Conservation (phyloP, 2,888 invertebrate genomes). For the Lasioglossum lativentre region DNA sequence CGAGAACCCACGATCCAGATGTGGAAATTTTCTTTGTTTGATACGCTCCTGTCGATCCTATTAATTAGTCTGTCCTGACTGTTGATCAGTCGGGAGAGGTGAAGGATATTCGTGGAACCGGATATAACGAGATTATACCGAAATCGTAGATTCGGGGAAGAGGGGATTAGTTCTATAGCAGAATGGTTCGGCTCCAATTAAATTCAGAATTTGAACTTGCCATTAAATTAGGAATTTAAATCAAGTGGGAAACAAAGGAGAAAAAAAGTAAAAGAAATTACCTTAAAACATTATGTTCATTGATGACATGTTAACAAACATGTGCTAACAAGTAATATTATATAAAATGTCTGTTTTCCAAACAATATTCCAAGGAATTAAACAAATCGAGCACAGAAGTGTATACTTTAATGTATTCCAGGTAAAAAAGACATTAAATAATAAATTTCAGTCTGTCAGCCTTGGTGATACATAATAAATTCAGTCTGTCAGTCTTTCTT, state of each 20-base stretch:
- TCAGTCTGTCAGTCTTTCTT: too few species aligned
- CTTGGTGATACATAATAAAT: too few species aligned
- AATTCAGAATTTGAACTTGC: neutral
- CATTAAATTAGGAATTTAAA: neutral
- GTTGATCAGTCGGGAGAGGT: neutral
- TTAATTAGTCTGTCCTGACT: neutral
- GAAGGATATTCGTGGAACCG: neutral
- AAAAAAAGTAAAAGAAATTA: neutral
- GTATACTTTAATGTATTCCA: too few species aligned
- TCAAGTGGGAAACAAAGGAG: neutral
- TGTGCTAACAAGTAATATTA: too few species aligned
- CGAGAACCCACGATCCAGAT: neutral
- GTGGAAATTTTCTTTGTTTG: neutral
- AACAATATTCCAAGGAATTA: too few species aligned
- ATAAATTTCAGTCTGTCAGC: too few species aligned
- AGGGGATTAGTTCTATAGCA: neutral
- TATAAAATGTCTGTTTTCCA: too few species aligned
- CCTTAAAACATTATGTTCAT: too few species aligned
- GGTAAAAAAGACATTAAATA: too few species aligned
- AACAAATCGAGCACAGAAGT: too few species aligned
- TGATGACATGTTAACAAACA: too few species aligned
- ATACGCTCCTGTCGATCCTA: neutral
- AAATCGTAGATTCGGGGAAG: neutral
- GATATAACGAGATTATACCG: neutral
- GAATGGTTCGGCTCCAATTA: neutral